Evolutionary conservation across 2,113 vertebrate genomes (phyloP).

Genomic region (Sturnus vulgaris): DNA sequence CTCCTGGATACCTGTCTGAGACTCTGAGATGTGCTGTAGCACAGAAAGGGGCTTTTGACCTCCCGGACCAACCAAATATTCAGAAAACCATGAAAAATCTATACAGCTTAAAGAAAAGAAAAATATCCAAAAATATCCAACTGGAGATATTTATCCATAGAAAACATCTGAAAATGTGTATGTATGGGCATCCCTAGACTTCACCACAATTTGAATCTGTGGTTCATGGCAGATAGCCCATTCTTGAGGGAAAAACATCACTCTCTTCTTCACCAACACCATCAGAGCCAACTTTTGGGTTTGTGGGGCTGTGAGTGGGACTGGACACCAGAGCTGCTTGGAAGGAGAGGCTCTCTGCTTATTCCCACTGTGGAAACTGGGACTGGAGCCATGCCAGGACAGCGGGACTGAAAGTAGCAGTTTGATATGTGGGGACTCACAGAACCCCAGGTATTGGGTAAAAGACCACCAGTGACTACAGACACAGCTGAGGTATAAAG

Average conservation of each 20-base stretch:
- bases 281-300: neutral
- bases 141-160: neutral
- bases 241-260: neutral
- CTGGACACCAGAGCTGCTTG: neutral
- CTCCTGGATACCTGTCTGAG: neutral
- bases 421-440: neutral
- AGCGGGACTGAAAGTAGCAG: neutral
- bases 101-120: neutral
- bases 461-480: neutral
- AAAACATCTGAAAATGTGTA: slow-evolving; percentile 23
- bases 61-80: neutral
- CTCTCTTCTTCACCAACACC: neutral
- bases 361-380: neutral
- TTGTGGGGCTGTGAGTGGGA: neutral
- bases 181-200: neutral
- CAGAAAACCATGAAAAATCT: neutral
- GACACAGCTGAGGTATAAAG: neutral
- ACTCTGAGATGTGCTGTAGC: neutral
- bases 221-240: slow-evolving; percentile 9
- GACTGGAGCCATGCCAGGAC: neutral
- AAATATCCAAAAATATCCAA: neutral
- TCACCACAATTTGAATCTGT: neutral
- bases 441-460: accelerated
- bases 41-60: neutral
- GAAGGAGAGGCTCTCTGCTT: neutral